Conservation (phyloP, 2,888 invertebrate genomes). For the Venustoraphidia nigricollis region DNA sequence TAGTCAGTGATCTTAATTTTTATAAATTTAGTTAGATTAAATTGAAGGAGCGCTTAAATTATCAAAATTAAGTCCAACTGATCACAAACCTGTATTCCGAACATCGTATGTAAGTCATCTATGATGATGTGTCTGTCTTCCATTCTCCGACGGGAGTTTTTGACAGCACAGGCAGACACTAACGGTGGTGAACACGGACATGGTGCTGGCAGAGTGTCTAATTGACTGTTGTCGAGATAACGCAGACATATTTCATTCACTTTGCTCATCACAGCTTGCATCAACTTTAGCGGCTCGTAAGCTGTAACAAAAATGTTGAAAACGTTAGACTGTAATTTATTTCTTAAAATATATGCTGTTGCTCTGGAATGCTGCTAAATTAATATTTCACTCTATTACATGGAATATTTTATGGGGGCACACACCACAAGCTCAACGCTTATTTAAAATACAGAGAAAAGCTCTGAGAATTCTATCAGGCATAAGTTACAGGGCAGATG, state of each 20-base stretch:
- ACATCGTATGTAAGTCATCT: constrained; percentile 67
- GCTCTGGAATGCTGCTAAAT: too few relatives aligned
- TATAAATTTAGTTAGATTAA: too few relatives aligned
- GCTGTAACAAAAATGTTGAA: constrained; percentile 32
- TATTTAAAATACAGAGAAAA: too few relatives aligned
- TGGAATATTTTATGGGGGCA: too few relatives aligned
- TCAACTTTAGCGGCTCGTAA: constrained; percentile 54
- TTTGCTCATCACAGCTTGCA: constrained; percentile 56
- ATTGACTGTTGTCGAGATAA: constrained; percentile 49
- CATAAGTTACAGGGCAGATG: too few relatives aligned
- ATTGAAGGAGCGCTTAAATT: too few relatives aligned
- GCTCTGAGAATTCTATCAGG: too few relatives aligned
- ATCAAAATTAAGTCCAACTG: not conserved
- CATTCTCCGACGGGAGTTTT: constrained; percentile 76
- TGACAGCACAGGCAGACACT: constrained; percentile 53
- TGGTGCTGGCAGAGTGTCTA: constrained; percentile 47
- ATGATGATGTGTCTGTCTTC: constrained; percentile 81
- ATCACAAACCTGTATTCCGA: constrained; percentile 51
- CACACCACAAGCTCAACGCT: too few relatives aligned
- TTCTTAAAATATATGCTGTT: too few relatives aligned
- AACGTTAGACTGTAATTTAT: too few relatives aligned
- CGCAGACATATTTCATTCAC: constrained; percentile 55
- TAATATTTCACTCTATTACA: too few relatives aligned
- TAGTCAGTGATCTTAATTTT: too few relatives aligned
- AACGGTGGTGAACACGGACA: constrained; percentile 31